A percentile compares a stretch with the other conserved stretches of the same genome.
These are phyloP conservation scores for Rhadina sibilatrix DNA, from an alignment of 2,113 vertebrate genomes.

Conservation along the genomic window DNA sequence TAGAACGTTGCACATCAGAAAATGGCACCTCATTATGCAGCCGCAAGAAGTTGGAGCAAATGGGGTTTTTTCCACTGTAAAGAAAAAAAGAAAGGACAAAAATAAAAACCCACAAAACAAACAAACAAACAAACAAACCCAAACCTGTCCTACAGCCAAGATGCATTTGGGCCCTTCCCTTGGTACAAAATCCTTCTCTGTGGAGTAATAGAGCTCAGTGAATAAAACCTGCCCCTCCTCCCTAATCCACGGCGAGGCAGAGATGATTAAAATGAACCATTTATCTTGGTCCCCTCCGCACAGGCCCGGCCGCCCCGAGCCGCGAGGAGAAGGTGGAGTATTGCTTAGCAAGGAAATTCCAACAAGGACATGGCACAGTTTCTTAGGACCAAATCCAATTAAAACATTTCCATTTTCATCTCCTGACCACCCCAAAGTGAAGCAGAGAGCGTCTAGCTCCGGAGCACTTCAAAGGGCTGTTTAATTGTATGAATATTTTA, in stretches of 20 bases:
- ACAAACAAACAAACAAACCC: neutral
- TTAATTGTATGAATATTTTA: constrained; percentile 63
- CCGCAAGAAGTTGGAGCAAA: neutral
- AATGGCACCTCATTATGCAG: constrained; percentile 1
- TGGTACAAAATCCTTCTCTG: neutral
- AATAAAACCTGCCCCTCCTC: constrained; percentile 33
- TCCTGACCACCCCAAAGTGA: constrained; percentile 32
- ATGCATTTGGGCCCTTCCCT: neutral
- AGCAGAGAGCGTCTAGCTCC: neutral
- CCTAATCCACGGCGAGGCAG: constrained; percentile 17
- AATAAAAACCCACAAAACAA: neutral
- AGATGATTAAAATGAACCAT: constrained; percentile 55
- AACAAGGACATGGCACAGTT: constrained; percentile 61
- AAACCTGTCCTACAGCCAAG: neutral
- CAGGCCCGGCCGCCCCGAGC: neutral
- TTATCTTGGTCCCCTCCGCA: constrained; percentile 33
- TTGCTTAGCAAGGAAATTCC: constrained; percentile 37
- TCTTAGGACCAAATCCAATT: constrained; percentile 62
- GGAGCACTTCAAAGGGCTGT: constrained; percentile 35
- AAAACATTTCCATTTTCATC: constrained; percentile 60
- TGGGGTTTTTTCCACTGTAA: neutral
- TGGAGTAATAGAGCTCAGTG: neutral
- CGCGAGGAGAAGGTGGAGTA: neutral
- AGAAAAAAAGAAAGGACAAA: neutral
- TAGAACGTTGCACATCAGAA: neutral